These are phyloP conservation scores for Callionymus lyra DNA, from an alignment of 2,113 vertebrate species.

Conservation along the genomic window DNA sequence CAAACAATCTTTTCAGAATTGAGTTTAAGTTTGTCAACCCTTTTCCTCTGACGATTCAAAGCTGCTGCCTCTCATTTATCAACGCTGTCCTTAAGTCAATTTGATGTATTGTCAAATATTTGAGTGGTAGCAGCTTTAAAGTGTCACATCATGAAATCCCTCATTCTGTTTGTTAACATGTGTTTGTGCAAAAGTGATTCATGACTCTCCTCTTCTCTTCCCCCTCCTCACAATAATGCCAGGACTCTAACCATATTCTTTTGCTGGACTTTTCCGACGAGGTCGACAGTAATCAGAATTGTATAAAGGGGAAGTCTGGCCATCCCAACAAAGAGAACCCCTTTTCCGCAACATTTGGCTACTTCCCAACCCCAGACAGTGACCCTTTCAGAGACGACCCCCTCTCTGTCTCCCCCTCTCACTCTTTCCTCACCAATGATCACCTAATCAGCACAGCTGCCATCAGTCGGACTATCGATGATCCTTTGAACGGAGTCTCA, in stretches of 20 bases:
- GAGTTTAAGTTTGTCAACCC: constrained; percentile 24
- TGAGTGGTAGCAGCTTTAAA: constrained; percentile 42
- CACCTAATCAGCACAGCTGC: constrained; percentile 50
- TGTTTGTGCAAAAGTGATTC: constrained; percentile 38
- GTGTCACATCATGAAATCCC: constrained; percentile 23
- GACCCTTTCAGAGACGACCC: constrained; percentile 89
- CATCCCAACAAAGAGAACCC: constrained; percentile 71
- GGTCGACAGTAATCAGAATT: constrained; percentile 87
- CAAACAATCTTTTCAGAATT: constrained; percentile 26
- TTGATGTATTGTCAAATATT: not conserved
- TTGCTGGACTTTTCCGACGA: constrained; percentile 94
- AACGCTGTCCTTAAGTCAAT: not conserved
- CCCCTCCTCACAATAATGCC: constrained; percentile 69
- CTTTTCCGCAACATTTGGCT: constrained; percentile 75
- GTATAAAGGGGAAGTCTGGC: constrained; percentile 76
- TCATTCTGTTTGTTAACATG: constrained; percentile 14
- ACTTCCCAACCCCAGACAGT: constrained; percentile 83
- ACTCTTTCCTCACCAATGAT: constrained; percentile 57
- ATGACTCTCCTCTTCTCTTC: constrained; percentile 29
- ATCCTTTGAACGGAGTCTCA: constrained; percentile 61
- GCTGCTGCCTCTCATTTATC: not conserved
- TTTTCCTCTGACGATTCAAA: not conserved
- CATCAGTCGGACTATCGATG: constrained; percentile 48
- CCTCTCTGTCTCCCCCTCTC: constrained; percentile 61
- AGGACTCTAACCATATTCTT: constrained; percentile 87